These are phyloP conservation scores for Terrapene triunguis DNA, from an alignment of 2,113 vertebrate genomes.

Conservation along the genomic window DNA sequence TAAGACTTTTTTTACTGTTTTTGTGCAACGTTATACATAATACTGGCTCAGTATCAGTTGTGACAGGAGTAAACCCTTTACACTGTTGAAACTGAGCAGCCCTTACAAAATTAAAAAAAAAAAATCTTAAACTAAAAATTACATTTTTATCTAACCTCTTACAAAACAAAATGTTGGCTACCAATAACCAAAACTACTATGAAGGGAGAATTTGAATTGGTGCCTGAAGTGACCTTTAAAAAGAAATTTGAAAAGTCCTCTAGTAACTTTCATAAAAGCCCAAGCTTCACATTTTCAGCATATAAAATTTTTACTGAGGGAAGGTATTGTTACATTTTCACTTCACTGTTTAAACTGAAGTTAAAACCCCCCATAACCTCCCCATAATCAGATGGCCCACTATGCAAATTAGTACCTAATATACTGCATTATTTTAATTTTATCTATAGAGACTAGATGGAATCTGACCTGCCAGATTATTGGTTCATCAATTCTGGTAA, in stretches of 20 bases:
- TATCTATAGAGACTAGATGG: neutral
- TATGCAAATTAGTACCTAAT: neutral
- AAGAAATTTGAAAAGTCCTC: neutral
- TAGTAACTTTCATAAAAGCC: neutral
- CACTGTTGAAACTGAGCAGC: neutral
- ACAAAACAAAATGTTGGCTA: neutral
- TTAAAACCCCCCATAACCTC: accelerated
- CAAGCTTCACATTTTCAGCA: neutral
- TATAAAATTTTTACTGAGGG: neutral
- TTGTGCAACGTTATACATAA: neutral
- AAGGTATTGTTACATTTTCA: neutral
- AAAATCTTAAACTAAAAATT: neutral
- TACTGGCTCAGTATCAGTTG: neutral
- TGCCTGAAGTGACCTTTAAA: neutral
- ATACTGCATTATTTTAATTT: neutral
- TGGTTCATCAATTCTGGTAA: neutral
- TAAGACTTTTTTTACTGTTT: neutral
- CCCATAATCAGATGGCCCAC: neutral
- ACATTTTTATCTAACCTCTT: neutral
- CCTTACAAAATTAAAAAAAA: neutral
- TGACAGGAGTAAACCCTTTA: neutral
- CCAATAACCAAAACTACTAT: neutral
- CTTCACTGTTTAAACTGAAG: neutral
- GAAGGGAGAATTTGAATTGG: neutral
- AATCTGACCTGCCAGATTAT: neutral